These are phyloP conservation scores for Rhingia rostrata DNA, from an alignment of 2,888 invertebrate genomes.

Conservation along the genomic window DNA sequence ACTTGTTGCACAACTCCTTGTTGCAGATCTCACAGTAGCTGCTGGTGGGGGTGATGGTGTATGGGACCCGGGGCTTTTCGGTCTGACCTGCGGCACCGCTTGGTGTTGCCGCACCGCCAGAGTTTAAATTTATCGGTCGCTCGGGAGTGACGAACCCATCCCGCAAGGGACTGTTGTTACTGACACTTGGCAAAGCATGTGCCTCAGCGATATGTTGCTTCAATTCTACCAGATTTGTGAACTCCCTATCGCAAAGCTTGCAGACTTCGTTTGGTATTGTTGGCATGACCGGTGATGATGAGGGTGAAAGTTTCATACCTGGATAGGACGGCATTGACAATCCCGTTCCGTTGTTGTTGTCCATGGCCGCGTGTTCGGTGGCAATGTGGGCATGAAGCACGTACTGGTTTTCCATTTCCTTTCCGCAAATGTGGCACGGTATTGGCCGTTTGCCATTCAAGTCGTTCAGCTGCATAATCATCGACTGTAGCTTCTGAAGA, in stretches of 20 bases:
- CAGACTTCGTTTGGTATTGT: conserved; percentile 77
- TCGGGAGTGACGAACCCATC: conserved; percentile 84
- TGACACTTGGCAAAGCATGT: conserved; percentile 84
- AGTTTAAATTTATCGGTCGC: conserved; percentile 80
- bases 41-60: conserved; percentile 88
- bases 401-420: conserved; percentile 89
- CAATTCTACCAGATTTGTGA: conserved; percentile 87
- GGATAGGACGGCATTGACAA: conserved; percentile 61
- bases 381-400: conserved; percentile 85
- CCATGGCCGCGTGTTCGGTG: conserved; percentile 79
- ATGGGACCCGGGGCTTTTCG: conserved; percentile 83
- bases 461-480: conserved; percentile 94
- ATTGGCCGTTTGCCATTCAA: conserved; percentile 86
- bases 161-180: conserved; percentile 80
- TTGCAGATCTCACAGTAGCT: conserved; percentile 99
- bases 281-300: conserved; percentile 74
- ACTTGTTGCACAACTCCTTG: conserved; percentile 99
- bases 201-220: conserved; percentile 88
- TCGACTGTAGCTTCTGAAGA: conserved; percentile 93
- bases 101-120: conserved; percentile 53
- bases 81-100: conserved; percentile 55
- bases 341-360: conserved; percentile 68
- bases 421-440: conserved; percentile 88
- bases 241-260: conserved; percentile 83
- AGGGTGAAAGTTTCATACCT: conserved; percentile 78